Evolutionary conservation across 1,140 invertebrate genomes (phyloP), one percentile per base, ranked within the genome.

Genomic region (Batillaria attramentaria): DNA sequence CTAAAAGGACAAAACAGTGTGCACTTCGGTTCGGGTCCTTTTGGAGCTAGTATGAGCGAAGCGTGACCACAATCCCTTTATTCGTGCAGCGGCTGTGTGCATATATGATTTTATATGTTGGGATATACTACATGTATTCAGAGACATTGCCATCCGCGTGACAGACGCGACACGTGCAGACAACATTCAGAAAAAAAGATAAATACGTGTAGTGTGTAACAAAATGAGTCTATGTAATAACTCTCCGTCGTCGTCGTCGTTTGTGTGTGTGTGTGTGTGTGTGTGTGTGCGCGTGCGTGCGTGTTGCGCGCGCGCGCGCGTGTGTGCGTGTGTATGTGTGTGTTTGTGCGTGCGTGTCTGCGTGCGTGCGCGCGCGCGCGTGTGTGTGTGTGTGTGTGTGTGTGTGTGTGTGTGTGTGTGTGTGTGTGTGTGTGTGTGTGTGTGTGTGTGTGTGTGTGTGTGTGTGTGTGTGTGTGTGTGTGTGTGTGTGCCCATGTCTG

Each of bases 351-450:
- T 28, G 57, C n/a, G 57, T 28, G 57, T 28, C 20, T 28, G 57
- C n/a, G 57, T 28, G 57, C n/a, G 57, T 28, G 57, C n/a, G 57
- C n/a, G 57, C n/a, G 57, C n/a, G 57, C n/a, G 57, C n/a, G 57
- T 33, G 62, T 33, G 62, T 33, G 62, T 5, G 33, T 66, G 57
- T 5, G 28, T 66, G 28, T 66, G 62, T 66, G 62, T 66, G 62
- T 66, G 62, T 66, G 62, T 66, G 62, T 66, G 62, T 66, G 62
- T 66, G 62, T 66, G 62, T 66, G 62, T 66, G 33, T 62, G 57
- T 62, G 28, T 28, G 57, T 62, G 57, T 66, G 62, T 66, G 62
- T 66, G 62, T 66, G 62, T 37, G 62, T 37, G 62, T 37, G 62
- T 35, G 31, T 37, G 6, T 6, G 3, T 0, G 62, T 66, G 31